Percentiles rank a stretch among this genome's conserved stretches.
These are phyloP conservation scores for Vollenhovia emeryi DNA, from an alignment of 1,140 invertebrate species.

Conservation along the genomic window DNA sequence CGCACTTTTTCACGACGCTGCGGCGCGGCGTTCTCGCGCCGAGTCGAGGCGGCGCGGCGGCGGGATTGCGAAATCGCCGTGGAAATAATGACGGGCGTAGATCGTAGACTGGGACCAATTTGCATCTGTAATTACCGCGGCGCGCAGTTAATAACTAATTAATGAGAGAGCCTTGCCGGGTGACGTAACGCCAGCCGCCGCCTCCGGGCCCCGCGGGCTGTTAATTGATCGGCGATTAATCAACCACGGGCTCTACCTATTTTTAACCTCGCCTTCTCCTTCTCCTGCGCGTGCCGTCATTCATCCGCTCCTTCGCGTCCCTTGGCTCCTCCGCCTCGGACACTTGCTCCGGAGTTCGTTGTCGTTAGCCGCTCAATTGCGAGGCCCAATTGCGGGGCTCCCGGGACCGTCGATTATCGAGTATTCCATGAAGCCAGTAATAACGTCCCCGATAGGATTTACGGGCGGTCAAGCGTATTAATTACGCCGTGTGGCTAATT, in stretches of 20 bases:
- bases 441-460: conserved; percentile 36
- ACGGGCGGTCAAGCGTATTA: background rate
- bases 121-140: conserved; percentile 77
- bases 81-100: conserved; percentile 64
- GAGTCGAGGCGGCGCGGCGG: conserved; percentile 8
- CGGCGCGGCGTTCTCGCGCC: conserved; percentile 23
- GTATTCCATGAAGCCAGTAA: background rate
- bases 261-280: background rate
- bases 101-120: conserved; percentile 63
- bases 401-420: background rate
- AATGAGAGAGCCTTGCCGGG: conserved; percentile 66
- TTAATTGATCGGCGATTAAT: conserved; percentile 75
- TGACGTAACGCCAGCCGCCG: conserved; percentile 66
- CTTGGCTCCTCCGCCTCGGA: background rate
- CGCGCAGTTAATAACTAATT: conserved; percentile 77
- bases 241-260: conserved; percentile 47
- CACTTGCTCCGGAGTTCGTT: background rate
- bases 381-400: background rate
- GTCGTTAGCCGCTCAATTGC: background rate
- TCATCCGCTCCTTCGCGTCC: background rate
- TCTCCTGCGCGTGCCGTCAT: background rate
- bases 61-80: conserved; percentile 65
- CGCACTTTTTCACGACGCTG: conserved; percentile 59
- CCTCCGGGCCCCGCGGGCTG: conserved; percentile 35
- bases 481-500: conserved; percentile 57